These are phyloP conservation scores for Eupithecia dodoneata DNA, from an alignment of 2,888 invertebrate genomes.

Conservation along the genomic window DNA sequence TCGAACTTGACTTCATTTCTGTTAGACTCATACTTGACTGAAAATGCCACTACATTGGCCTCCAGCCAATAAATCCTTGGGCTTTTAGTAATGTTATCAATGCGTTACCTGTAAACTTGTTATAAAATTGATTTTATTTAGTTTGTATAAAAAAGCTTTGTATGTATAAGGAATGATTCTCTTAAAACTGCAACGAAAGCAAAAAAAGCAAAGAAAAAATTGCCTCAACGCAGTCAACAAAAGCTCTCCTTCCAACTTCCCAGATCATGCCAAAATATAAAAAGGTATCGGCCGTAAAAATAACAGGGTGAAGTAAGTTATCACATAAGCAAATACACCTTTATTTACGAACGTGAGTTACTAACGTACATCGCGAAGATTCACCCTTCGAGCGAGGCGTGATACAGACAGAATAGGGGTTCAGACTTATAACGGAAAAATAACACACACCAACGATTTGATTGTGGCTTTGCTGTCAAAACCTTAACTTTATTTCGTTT, in stretches of 20 bases:
- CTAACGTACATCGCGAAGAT: slow-evolving; percentile 29
- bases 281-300: slow-evolving; percentile 47
- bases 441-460: not conserved
- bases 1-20: not conserved
- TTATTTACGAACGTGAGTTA: slow-evolving; percentile 39
- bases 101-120: too few relatives aligned
- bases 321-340: slow-evolving; percentile 37
- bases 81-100: too few relatives aligned
- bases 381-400: slow-evolving; percentile 40
- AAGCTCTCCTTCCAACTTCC: slow-evolving; percentile 19
- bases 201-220: not conserved
- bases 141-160: not conserved
- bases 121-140: too few relatives aligned
- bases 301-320: slow-evolving; percentile 40
- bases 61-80: not conserved
- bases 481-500: slow-evolving; percentile 26
- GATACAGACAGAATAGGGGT: slow-evolving; percentile 17
- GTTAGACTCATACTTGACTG: not conserved
- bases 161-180: not conserved
- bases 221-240: not conserved
- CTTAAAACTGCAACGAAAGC: not conserved
- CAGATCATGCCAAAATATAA: slow-evolving; percentile 38
- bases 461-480: slow-evolving; percentile 3
- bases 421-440: not conserved
- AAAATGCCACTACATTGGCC: not conserved